Evolutionary conservation across 53 echinoderm and acorn worm species (phyloP).

Genomic region (Hippasteria phrygiana): DNA sequence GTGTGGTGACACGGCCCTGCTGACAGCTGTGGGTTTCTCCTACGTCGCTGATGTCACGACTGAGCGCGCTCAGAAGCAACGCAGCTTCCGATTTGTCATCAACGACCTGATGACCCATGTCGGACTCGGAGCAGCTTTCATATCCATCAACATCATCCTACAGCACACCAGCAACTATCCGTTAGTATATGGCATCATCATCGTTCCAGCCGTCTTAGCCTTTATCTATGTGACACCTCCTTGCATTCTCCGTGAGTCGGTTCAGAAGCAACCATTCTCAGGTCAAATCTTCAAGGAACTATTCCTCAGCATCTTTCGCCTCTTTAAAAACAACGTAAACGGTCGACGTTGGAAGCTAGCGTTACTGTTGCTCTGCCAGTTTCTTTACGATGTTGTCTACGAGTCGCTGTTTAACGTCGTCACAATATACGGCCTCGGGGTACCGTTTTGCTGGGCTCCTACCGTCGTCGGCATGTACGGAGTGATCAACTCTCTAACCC

Average conservation of each 20-base stretch:
- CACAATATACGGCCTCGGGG: constrained; percentile 59
- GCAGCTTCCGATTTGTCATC: constrained; percentile 57
- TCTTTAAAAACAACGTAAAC: constrained; percentile 10
- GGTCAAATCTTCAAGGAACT: constrained; percentile 43
- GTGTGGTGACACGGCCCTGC: constrained; percentile 51
- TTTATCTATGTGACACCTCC: constrained; percentile 63
- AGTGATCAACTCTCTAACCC: neutral
- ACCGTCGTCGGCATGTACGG: constrained; percentile 40
- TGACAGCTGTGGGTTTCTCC: constrained; percentile 26
- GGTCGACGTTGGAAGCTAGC: constrained; percentile 29
- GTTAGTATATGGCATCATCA: constrained; percentile 13
- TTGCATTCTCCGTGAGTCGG: constrained; percentile 59
- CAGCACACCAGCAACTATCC: constrained; percentile 36
- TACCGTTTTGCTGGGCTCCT: constrained; percentile 71
- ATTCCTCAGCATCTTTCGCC: constrained; percentile 20
- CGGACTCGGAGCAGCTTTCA: constrained; percentile 56
- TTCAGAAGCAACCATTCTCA: neutral
- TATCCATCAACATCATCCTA: constrained; percentile 33
- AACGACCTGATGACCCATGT: constrained; percentile 37
- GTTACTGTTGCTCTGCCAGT: constrained; percentile 44
- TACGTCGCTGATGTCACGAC: constrained; percentile 69
- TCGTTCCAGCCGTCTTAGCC: constrained; percentile 21
- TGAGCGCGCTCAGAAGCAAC: neutral
- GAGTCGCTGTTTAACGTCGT: constrained; percentile 56
- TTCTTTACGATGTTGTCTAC: constrained; percentile 5